phyloP scores from a whole-genome alignment of 1,140 invertebrate genomes.

The Drepana arcuata region DNA sequence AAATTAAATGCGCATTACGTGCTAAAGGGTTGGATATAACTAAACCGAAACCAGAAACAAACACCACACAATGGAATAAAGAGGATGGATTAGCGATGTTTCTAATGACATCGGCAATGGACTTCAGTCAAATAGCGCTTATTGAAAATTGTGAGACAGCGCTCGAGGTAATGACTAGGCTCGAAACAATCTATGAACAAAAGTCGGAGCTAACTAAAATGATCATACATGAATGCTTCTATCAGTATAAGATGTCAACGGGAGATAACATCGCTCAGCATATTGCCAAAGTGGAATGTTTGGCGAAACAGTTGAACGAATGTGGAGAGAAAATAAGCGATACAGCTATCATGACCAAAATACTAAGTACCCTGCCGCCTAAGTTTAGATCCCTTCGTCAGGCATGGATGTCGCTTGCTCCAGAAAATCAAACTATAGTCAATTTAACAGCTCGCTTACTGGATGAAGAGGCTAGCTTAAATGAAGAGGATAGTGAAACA shows the following conservation, averaged over 20 bases:
- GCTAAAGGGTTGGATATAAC: conserved; percentile 14
- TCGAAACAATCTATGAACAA: conserved; percentile 38
- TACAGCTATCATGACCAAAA: conserved; percentile 34
- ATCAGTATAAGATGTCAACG: conserved; percentile 18
- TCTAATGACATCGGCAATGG: neutral
- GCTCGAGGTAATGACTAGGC: conserved; percentile 27
- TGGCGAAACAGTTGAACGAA: conserved; percentile 34
- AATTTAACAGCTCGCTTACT: conserved; percentile 18
- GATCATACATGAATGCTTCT: conserved; percentile 29
- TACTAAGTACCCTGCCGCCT: conserved; percentile 24
- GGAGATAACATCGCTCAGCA: conserved; percentile 26
- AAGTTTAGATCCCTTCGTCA: conserved; percentile 30
- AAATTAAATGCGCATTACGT: conserved; percentile 22
- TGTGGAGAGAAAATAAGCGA: conserved; percentile 28
- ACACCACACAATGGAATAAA: neutral
- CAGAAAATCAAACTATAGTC: conserved; percentile 27
- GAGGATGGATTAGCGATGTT: neutral
- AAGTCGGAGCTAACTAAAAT: conserved; percentile 40
- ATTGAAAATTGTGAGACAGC: conserved; percentile 8
- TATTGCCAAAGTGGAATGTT: conserved; percentile 32
- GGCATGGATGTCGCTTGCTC: conserved; percentile 36
- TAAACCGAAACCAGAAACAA: neutral
- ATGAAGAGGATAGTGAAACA: conserved; percentile 13
- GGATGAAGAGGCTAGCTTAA: conserved; percentile 24
- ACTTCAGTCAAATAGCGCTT: neutral